A percentile compares a stretch with the other conserved stretches of the same genome.
phyloP scores from a whole-genome alignment of 2,113 vertebrate genomes.

The Pantherophis guttatus region DNA sequence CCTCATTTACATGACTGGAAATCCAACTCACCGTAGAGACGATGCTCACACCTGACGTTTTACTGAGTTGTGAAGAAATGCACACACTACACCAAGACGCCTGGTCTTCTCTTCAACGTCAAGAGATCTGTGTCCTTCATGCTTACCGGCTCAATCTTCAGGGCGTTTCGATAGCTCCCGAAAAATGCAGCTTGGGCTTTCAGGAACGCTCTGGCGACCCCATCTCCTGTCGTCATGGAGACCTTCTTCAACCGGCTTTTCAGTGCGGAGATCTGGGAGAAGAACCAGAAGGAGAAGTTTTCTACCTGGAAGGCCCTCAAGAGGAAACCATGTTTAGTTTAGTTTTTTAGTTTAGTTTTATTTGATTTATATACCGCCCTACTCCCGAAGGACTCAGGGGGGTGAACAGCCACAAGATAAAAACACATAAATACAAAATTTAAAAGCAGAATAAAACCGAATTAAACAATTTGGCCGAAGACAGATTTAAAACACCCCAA shows the following conservation, averaged over 20 bases:
- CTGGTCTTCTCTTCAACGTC: neutral
- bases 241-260: slow-evolving; percentile 94
- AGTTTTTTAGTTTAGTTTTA: too few species aligned
- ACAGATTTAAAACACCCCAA: too few species aligned
- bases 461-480: too few species aligned
- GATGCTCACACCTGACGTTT: slow-evolving; percentile 22
- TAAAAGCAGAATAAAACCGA: too few species aligned
- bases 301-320: neutral
- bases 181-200: slow-evolving; percentile 93
- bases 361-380: too few species aligned
- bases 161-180: slow-evolving; percentile 91
- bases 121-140: neutral
- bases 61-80: slow-evolving; percentile 34
- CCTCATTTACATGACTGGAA: neutral
- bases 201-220: slow-evolving; percentile 91
- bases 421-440: too few species aligned
- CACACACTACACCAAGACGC: slow-evolving; percentile 14
- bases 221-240: slow-evolving; percentile 89
- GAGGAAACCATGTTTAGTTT: neutral
- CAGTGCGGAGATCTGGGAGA: slow-evolving; percentile 85
- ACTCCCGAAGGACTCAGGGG: too few species aligned
- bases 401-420: too few species aligned
- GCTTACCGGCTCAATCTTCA: slow-evolving; percentile 93
- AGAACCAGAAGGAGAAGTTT: neutral
- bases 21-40: slow-evolving; percentile 25